Percentiles rank a stretch among this genome's conserved stretches.
phyloP scores from a whole-genome alignment of 2,888 invertebrate species.

The Philhelius pedissequus region DNA sequence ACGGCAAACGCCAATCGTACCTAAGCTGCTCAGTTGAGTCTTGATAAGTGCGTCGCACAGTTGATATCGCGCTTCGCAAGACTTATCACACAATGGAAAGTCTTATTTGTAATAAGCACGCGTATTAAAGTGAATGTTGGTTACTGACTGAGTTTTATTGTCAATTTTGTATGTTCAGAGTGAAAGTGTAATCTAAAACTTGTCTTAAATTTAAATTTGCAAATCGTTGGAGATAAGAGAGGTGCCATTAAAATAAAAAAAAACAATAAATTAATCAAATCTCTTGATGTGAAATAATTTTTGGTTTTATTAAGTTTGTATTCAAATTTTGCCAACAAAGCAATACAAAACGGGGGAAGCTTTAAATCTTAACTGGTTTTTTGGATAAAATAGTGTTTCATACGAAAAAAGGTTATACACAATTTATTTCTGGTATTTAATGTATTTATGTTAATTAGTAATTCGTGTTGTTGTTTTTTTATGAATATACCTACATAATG shows the following conservation, averaged over 20 bases:
- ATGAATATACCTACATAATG: too few relatives aligned
- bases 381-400: neutral
- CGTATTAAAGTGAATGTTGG: slow-evolving; percentile 21
- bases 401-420: slow-evolving; percentile 1
- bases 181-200: slow-evolving; percentile 48
- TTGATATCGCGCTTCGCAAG: slow-evolving; percentile 27
- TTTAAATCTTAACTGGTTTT: slow-evolving; percentile 38
- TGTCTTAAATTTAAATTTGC: slow-evolving; percentile 7
- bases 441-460: neutral
- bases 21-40: slow-evolving; percentile 62
- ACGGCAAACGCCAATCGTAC: slow-evolving; percentile 27
- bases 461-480: neutral
- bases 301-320: neutral
- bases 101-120: neutral
- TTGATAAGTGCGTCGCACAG: slow-evolving; percentile 56
- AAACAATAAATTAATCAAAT: neutral
- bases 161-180: neutral
- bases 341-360: neutral
- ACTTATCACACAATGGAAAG: slow-evolving; percentile 16
- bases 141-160: neutral
- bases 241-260: neutral
- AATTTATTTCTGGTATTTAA: neutral
- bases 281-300: neutral
- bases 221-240: neutral
- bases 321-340: slow-evolving; percentile 41